phyloP scores from a whole-genome alignment of 2,888 invertebrate species.

The Trilocha varians region DNA sequence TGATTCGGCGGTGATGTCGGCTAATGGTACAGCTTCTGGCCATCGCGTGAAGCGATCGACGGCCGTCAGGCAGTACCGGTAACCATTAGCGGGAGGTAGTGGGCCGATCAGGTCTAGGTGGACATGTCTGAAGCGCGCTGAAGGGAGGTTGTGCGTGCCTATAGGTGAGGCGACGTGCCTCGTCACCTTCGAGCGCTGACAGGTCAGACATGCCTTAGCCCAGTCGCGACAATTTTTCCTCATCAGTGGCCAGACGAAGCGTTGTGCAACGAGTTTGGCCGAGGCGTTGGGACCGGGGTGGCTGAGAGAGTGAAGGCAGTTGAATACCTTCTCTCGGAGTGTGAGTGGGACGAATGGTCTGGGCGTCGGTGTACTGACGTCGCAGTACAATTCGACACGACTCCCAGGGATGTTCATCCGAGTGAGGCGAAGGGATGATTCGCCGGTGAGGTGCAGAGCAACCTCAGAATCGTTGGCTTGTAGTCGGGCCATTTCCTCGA shows the following conservation, averaged over 20 bases:
- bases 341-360: conserved; percentile 16
- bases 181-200: no score
- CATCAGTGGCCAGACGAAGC: conserved; percentile 36
- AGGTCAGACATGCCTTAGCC: conserved; percentile 24
- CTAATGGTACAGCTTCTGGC: no score
- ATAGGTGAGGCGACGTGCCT: no score
- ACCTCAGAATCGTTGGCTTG: conserved; percentile 14
- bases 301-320: conserved; percentile 16
- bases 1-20: no score
- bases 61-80: no score
- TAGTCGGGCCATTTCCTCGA: conserved; percentile 8
- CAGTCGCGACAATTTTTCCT: conserved; percentile 26
- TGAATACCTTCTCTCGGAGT: conserved; percentile 15
- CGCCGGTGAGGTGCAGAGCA: conserved; percentile 3
- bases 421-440: conserved; percentile 13
- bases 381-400: conserved; percentile 14
- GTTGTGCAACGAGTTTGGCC: conserved; percentile 20
- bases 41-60: no score
- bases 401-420: conserved; percentile 9
- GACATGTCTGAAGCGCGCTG: no score
- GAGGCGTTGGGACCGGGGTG: conserved; percentile 18
- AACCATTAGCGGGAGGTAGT: no score
- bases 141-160: no score
- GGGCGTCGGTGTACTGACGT: conserved; percentile 12
- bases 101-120: no score